Base-by-base conservation (phyloP, 2,113 vertebrate species). In the Chloroceryle aenea region DNA sequence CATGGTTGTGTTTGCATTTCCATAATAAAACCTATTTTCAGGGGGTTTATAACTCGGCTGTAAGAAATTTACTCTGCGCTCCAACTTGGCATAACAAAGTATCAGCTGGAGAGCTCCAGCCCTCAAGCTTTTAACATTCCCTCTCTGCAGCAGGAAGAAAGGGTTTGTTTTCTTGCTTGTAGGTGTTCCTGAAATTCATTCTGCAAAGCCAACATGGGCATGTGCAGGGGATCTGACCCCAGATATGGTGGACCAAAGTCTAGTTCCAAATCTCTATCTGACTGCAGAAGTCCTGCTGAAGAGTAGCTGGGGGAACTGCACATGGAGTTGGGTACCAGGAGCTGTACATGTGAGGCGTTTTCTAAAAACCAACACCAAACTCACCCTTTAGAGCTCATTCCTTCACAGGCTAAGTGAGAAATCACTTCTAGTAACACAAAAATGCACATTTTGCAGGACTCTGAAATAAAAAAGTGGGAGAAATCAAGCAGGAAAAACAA, bases 1-100 rank as follows among this genome's bases (percentile, higher is more conserved):
- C 90, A 23, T 96, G 90, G 66, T 59, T 90, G 76, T 90, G 95
- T 92, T 94, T 94, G 90, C 94, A 97, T 97, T 97, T 97, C 89
- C 95, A 93, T 96, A 96, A 97, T 96, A 97, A 97, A 96, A 97
- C 92, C 96, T 97, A 96, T 97, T 97, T 97, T 97, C 96, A 97
- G 92, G 95, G 93, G 97, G 92, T 97, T 97, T 97, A 97, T 97
- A 97, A 95, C 94, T 96, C 19, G 48, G 82, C 92, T 96, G 93
- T 74, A 96, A 96, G 95, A 96, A 95, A 94, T 87, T 94, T 89
- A 50, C 86, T 95, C 91, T 40, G 14, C 63, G 66, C 97, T 97
- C 92, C 96, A 95, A 93, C 90, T 97, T 96, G 95, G 94, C 92
- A 68, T 93, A 92, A 78, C 89, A 93, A 96, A 89, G 94, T 74